A percentile compares a stretch with the other conserved stretches of the same genome.
Conservation (phyloP, 2,113 vertebrate species). For the Gorilla gorilla region DNA sequence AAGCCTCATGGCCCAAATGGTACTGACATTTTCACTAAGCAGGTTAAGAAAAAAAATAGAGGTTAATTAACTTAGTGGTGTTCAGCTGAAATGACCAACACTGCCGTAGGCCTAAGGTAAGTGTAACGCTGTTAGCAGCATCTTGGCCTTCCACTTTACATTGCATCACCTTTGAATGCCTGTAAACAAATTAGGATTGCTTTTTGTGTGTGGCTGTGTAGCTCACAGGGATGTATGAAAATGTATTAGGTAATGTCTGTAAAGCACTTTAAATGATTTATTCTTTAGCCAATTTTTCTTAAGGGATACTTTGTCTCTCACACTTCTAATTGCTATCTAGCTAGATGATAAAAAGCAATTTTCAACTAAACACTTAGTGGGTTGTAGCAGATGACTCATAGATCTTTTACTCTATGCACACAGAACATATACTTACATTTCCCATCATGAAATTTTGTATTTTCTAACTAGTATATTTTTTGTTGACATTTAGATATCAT, state of each 20-base stretch:
- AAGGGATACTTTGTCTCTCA: slow-evolving; percentile 60
- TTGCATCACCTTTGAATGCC: slow-evolving; percentile 3
- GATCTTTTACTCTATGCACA: slow-evolving; percentile 14
- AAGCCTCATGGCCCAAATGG: slow-evolving; percentile 23
- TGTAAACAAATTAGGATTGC: slow-evolving; percentile 67
- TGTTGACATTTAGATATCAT: slow-evolving; percentile 67
- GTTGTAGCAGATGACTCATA: slow-evolving; percentile 56
- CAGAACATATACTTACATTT: slow-evolving; percentile 48
- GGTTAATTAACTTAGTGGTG: slow-evolving; percentile 70
- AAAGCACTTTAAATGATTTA: slow-evolving; percentile 65
- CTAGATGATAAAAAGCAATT: slow-evolving; percentile 50
- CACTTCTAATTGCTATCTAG: slow-evolving; percentile 63
- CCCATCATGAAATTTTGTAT: slow-evolving; percentile 48
- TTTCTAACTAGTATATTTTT: slow-evolving; percentile 39
- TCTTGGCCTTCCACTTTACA: slow-evolving; percentile 8
- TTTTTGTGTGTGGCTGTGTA: slow-evolving; percentile 19
- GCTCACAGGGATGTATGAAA: slow-evolving; percentile 56
- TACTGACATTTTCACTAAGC: slow-evolving; percentile 68
- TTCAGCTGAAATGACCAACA: slow-evolving; percentile 20
- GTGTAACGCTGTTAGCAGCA: slow-evolving; percentile 52
- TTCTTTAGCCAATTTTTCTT: slow-evolving; percentile 65
- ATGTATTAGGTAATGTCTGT: slow-evolving; percentile 53
- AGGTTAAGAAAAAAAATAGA: slow-evolving; percentile 59
- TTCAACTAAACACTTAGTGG: slow-evolving; percentile 59
- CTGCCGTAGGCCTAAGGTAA: slow-evolving; percentile 45